Evolutionary conservation across 2,113 vertebrate genomes (phyloP), one percentile per base, ranked within the genome.

Genomic region (Poecilia latipinna): DNA sequence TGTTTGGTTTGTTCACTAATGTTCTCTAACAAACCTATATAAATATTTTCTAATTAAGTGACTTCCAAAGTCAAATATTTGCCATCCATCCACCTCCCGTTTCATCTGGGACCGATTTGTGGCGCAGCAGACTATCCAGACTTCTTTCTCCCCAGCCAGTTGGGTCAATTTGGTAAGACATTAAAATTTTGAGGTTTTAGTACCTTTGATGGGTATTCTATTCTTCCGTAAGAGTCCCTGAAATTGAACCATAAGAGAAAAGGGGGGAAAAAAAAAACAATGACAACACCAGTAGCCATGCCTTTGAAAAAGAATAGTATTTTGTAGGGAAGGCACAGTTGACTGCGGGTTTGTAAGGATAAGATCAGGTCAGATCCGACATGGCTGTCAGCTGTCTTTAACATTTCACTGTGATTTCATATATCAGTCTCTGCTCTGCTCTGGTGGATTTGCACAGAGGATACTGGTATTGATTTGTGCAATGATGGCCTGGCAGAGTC

Each of bases 341-440:
- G 75, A 80, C 80, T 71, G 64, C 68, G 69, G 39, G 35, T 70
- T 68, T 88, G 80, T 86, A 82, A 86, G 81, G 83, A 74, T 67
- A 81, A 77, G 76, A 82, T 63, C 51, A 64, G 72, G 67, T 77
- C 67, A 81, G 33, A 22, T 84, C 80, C 67, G 88, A 91, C 88
- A 86, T 70, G 31, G 68, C 67, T 67, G 68, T 70, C 75, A 54
- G 63, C 72, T 54, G 72, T 85, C 82, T 86, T 84, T 77, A 80
- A 82, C 48, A 76, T 87, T 86, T 92, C 85, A 75, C 82, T 75
- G 77, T 81, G 79, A 88, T 90, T 91, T 91, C 85, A 91, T 92
- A 87, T 85, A 82, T 82, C 44, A 72, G 63, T 61, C 76, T 80
- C 22, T 37, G 77, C 75, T 82, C 78, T 61, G 70, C 65, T 60